Evolutionary conservation across 2,113 vertebrate genomes (phyloP).

Genomic region (Stegostoma tigrinum): DNA sequence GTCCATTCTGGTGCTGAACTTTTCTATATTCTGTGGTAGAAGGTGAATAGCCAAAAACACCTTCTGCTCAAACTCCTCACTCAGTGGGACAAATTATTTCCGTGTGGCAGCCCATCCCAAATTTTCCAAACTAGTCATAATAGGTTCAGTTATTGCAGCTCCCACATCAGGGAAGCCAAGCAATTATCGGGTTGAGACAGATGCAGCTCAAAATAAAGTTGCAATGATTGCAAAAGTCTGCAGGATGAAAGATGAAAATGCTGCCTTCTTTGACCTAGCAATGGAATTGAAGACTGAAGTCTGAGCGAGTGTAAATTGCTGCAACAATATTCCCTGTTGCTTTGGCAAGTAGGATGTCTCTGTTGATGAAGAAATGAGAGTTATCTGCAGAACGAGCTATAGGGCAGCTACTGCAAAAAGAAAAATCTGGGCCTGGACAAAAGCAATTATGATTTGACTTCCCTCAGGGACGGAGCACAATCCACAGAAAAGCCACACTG

Average conservation of each 20-base stretch:
- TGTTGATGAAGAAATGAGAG: neutral
- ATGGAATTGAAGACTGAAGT: neutral
- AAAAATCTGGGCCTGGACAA: neutral
- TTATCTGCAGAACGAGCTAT: neutral
- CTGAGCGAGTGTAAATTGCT: neutral
- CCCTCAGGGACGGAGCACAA: neutral
- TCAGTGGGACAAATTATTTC: neutral
- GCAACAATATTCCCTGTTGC: neutral
- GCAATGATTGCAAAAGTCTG: neutral
- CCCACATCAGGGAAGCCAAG: neutral
- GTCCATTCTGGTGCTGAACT: too few relatives aligned
- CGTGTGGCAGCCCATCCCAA: neutral
- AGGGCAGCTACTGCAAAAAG: neutral
- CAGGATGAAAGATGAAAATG: neutral
- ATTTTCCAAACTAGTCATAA: neutral
- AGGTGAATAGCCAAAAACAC: neutral
- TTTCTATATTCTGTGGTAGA: neutral
- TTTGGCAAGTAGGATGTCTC: neutral
- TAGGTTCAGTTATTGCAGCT: neutral
- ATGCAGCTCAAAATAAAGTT: neutral
- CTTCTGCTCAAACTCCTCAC: neutral
- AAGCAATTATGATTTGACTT: constrained; percentile 12
- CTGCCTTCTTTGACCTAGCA: neutral
- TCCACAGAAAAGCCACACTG: neutral
- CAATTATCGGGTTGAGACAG: too few relatives aligned